These are phyloP conservation scores for Semotilus atromaculatus DNA, from an alignment of 2,797 vertebrate species.

Conservation along the genomic window DNA sequence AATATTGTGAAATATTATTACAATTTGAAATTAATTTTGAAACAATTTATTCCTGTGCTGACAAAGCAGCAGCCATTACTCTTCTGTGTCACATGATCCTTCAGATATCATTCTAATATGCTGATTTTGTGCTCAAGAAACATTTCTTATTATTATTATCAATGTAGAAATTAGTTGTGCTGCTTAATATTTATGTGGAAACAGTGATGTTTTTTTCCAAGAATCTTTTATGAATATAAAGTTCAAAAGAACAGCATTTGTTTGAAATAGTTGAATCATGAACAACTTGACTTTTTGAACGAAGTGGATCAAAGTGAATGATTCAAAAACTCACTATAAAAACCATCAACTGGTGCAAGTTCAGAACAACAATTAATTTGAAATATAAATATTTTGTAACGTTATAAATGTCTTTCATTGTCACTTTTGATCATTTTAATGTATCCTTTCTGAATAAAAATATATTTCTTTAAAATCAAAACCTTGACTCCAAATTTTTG, in stretches of 20 bases:
- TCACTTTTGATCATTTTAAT: background rate
- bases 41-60: background rate
- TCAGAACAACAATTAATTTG: background rate
- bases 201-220: background rate
- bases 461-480: background rate
- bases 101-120: background rate
- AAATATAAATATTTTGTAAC: background rate
- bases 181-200: background rate
- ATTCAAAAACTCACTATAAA: background rate
- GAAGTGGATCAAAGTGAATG: background rate
- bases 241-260: background rate
- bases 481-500: background rate
- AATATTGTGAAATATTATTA: background rate
- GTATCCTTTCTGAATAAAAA: background rate
- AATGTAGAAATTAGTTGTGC: background rate
- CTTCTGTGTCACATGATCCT: background rate
- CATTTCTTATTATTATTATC: background rate
- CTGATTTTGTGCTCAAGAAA: background rate
- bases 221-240: background rate
- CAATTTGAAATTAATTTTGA: background rate
- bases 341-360: background rate
- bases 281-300: background rate
- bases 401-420: background rate
- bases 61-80: background rate
- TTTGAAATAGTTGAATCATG: background rate